These are phyloP conservation scores for Vicugna pacos DNA, from an alignment of 2,113 vertebrate species.

Conservation along the genomic window DNA sequence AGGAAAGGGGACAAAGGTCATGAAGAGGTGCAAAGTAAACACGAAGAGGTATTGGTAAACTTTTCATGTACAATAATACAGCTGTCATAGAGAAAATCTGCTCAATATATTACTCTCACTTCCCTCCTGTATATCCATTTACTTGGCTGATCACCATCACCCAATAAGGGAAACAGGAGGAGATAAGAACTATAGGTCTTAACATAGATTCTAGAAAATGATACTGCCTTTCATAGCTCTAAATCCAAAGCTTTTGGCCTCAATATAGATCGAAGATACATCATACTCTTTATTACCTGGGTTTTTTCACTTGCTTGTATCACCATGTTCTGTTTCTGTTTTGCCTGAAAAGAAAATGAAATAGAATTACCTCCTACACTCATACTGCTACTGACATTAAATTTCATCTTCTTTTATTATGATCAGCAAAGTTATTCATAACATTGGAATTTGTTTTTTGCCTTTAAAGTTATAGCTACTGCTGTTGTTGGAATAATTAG, in stretches of 20 bases:
- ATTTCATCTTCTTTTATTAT: slow-evolving; percentile 74
- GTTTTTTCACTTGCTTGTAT: slow-evolving; percentile 55
- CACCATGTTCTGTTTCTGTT: slow-evolving; percentile 67
- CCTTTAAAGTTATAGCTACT: slow-evolving; percentile 65
- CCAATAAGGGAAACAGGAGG: neutral
- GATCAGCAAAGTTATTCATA: slow-evolving; percentile 69
- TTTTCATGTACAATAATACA: neutral
- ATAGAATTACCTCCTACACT: slow-evolving; percentile 72
- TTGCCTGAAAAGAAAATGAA: slow-evolving; percentile 69
- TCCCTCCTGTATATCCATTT: neutral
- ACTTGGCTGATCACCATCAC: neutral
- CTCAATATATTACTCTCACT: neutral
- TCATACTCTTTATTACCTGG: slow-evolving; percentile 36
- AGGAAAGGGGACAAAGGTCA: slow-evolving; percentile 22
- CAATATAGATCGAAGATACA: neutral
- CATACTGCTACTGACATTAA: slow-evolving; percentile 74
- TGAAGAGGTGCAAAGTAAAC: neutral
- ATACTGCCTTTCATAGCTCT: neutral
- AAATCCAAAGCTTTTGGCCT: neutral
- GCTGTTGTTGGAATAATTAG: slow-evolving; percentile 50
- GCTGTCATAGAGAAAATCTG: neutral
- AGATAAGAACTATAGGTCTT: neutral
- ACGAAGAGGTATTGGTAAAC: neutral
- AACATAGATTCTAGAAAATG: neutral
- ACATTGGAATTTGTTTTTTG: slow-evolving; percentile 58